Evolutionary conservation across 2,888 invertebrate genomes (phyloP).

Genomic region (Bombylius discolor): DNA sequence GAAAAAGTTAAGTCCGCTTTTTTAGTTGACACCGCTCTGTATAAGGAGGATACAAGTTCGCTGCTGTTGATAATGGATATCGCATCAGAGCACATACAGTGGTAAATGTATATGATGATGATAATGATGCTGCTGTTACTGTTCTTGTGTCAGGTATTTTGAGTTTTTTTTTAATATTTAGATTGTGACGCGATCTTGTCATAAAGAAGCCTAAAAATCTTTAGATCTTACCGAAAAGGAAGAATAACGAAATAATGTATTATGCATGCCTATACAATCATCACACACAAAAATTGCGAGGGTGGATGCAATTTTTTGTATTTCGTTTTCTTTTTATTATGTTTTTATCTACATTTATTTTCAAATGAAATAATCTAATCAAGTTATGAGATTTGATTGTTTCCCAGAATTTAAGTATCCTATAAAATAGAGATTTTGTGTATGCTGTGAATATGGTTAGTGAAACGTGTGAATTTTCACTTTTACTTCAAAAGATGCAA

Average conservation of each 20-base stretch:
- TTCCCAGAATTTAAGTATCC: neutral
- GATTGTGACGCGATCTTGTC: slow-evolving; percentile 7
- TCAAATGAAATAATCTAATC: neutral
- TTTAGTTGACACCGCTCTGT: neutral
- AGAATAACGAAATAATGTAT: neutral
- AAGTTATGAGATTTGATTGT: neutral
- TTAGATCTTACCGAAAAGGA: slow-evolving; percentile 6
- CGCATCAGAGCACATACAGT: no score
- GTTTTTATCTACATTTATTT: neutral
- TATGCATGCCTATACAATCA: neutral
- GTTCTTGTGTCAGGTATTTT: neutral
- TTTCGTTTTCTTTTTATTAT: neutral
- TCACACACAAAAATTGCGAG: neutral
- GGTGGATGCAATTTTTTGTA: neutral
- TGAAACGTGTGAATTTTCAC: no score
- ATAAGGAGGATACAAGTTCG: neutral
- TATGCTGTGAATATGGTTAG: no score
- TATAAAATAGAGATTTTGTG: no score
- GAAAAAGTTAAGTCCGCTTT: neutral
- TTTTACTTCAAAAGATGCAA: no score
- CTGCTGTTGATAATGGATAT: neutral
- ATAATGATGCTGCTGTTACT: neutral
- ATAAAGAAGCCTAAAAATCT: slow-evolving; percentile 1
- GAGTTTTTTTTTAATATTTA: neutral
- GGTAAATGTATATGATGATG: no score